Percentiles rank a stretch among this genome's conserved stretches.
Evolutionary conservation across 2,888 invertebrate species (phyloP).

Genomic region (Deilephila elpenor): DNA sequence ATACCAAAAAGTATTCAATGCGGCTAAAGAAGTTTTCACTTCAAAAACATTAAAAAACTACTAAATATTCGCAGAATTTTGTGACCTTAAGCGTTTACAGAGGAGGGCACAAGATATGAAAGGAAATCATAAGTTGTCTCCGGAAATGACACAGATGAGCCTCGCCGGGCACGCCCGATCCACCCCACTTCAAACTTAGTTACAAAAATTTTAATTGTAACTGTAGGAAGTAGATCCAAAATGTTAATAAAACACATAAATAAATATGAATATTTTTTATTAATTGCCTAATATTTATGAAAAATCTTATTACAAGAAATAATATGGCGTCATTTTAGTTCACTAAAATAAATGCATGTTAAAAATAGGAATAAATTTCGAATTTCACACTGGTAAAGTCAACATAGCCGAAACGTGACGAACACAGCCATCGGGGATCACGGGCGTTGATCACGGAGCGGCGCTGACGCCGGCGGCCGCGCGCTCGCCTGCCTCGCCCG

Average conservation of each 20-base stretch:
- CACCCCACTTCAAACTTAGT: no score
- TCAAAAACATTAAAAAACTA: no score
- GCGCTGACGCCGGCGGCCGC: not conserved
- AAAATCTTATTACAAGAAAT: slow-evolving; percentile 41
- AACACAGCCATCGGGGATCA: slow-evolving; percentile 28
- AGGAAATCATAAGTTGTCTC: not conserved
- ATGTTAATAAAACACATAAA: slow-evolving; percentile 20
- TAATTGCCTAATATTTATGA: slow-evolving; percentile 33
- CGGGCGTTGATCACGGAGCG: not conserved
- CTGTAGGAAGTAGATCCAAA: not conserved
- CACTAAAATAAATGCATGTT: slow-evolving; percentile 42
- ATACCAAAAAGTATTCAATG: no score
- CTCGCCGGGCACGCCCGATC: no score
- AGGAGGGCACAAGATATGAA: not conserved
- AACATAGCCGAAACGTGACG: slow-evolving; percentile 39
- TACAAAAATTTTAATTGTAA: no score
- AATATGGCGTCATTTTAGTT: slow-evolving; percentile 47
- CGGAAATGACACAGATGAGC: no score
- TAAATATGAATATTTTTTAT: slow-evolving; percentile 30
- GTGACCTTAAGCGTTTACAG: no score
- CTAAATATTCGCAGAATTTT: no score
- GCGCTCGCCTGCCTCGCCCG: not conserved
- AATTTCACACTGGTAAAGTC: slow-evolving; percentile 36
- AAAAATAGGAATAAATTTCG: slow-evolving; percentile 37
- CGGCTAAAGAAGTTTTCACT: no score